These are phyloP conservation scores for Apotomis turbidana DNA, from an alignment of 2,888 invertebrate genomes.

Conservation along the genomic window DNA sequence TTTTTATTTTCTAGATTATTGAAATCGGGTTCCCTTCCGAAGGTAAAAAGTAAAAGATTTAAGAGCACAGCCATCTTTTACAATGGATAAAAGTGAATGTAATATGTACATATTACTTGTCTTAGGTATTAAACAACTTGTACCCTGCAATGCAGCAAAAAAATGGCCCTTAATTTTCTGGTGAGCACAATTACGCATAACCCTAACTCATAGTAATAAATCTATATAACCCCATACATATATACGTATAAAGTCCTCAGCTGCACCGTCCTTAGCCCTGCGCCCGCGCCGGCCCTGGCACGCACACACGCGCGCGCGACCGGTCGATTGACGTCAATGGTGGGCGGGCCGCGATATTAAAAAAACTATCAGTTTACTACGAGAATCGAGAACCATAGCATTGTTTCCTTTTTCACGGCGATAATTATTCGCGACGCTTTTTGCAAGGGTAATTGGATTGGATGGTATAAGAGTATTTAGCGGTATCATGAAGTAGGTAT, in stretches of 20 bases:
- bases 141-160: too few relatives aligned
- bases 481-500: neutral
- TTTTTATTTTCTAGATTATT: too few relatives aligned
- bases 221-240: too few relatives aligned
- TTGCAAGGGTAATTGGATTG: constrained; percentile 35
- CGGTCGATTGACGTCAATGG: constrained; percentile 81
- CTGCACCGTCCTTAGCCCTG: constrained; percentile 27
- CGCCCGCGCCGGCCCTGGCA: constrained; percentile 54
- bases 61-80: too few relatives aligned
- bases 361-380: constrained; percentile 79
- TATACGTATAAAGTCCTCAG: constrained; percentile 11
- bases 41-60: too few relatives aligned
- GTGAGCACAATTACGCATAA: too few relatives aligned
- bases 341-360: constrained; percentile 71
- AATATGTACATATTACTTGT: too few relatives aligned
- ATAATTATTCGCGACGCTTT: constrained; percentile 30
- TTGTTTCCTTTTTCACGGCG: constrained; percentile 62
- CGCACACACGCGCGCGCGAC: constrained; percentile 55
- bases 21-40: too few relatives aligned
- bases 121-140: too few relatives aligned
- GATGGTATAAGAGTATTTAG: neutral
- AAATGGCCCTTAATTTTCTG: too few relatives aligned
- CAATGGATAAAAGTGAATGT: too few relatives aligned
- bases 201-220: too few relatives aligned
- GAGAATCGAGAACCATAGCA: constrained; percentile 72